These are phyloP conservation scores for Mycalesis mineus DNA, from an alignment of 2,888 invertebrate species.

Conservation along the genomic window DNA sequence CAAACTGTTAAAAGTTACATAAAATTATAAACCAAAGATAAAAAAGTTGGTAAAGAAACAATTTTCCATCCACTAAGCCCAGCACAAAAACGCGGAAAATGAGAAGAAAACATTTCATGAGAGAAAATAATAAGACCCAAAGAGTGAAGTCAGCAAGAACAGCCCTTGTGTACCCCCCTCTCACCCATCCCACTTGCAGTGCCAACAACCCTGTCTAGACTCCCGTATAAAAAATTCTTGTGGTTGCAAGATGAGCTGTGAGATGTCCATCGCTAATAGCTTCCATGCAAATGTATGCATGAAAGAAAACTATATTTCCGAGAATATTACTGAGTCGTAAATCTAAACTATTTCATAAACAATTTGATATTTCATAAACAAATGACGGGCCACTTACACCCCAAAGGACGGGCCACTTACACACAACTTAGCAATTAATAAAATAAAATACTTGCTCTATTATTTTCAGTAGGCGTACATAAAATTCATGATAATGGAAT, in stretches of 20 bases:
- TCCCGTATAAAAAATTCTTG: constrained; percentile 41
- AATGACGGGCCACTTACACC: too few relatives aligned
- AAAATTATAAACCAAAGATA: constrained; percentile 1
- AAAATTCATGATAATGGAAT: too few relatives aligned
- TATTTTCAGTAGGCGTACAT: neutral
- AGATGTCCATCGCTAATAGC: constrained; percentile 15
- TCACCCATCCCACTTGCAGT: constrained; percentile 7
- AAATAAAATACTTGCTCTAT: neutral
- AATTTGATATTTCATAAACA: too few relatives aligned
- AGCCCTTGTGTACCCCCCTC: constrained; percentile 18
- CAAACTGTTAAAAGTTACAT: too few relatives aligned
- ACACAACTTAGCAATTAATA: neutral
- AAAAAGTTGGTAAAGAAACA: constrained; percentile 20
- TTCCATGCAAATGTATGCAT: constrained; percentile 7
- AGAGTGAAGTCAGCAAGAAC: constrained; percentile 26
- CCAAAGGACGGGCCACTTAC: neutral
- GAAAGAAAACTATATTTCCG: neutral
- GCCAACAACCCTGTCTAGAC: constrained; percentile 47
- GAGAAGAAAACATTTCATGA: constrained; percentile 26
- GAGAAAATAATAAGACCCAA: constrained; percentile 29
- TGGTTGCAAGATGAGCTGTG: constrained; percentile 22
- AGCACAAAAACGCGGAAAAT: constrained; percentile 23
- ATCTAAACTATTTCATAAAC: too few relatives aligned
- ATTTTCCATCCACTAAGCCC: constrained; percentile 10
- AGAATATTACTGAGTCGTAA: too few relatives aligned